These are phyloP conservation scores for Pseudomyrmex pallidus DNA, from an alignment of 1,140 invertebrate species.

Conservation along the genomic window DNA sequence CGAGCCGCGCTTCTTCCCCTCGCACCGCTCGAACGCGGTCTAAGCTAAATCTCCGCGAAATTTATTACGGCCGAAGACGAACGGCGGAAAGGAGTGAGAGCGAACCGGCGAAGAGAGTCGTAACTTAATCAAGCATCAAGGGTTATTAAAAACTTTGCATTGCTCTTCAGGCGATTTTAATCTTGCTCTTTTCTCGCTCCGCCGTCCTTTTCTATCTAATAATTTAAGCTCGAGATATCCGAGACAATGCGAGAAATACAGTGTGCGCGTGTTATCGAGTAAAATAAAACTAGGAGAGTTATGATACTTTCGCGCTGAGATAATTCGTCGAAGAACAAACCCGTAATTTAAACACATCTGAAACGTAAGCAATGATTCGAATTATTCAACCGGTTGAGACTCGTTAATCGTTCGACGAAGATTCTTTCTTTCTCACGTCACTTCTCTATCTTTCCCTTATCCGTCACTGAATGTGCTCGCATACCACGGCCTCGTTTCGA, in stretches of 20 bases:
- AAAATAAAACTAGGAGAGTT: constrained; percentile 78
- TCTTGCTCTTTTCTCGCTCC: constrained; percentile 68
- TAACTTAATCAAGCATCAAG: constrained; percentile 82
- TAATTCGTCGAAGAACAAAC: constrained; percentile 74
- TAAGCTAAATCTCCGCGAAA: constrained; percentile 66
- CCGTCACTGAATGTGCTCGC: constrained; percentile 7
- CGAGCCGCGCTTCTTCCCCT: constrained; percentile 65
- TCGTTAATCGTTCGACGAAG: constrained; percentile 24
- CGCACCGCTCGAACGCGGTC: constrained; percentile 66
- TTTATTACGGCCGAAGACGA: constrained; percentile 68
- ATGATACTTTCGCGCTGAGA: constrained; percentile 75
- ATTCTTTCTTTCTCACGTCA: constrained; percentile 51
- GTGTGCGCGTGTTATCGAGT: constrained; percentile 76
- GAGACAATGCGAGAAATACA: constrained; percentile 78
- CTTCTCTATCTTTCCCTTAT: constrained; percentile 11
- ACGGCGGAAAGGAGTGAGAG: constrained; percentile 51
- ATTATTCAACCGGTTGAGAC: constrained; percentile 65
- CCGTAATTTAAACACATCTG: constrained; percentile 78
- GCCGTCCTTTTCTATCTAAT: constrained; percentile 49
- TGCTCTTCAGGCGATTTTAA: constrained; percentile 80
- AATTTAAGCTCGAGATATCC: constrained; percentile 78
- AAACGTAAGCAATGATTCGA: constrained; percentile 61
- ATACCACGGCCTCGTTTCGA: constrained; percentile 20
- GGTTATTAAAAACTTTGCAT: constrained; percentile 82
- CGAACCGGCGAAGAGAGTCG: constrained; percentile 65